phyloP scores from a whole-genome alignment of 2,888 invertebrate genomes.

The Neoaliturus tenellus region DNA sequence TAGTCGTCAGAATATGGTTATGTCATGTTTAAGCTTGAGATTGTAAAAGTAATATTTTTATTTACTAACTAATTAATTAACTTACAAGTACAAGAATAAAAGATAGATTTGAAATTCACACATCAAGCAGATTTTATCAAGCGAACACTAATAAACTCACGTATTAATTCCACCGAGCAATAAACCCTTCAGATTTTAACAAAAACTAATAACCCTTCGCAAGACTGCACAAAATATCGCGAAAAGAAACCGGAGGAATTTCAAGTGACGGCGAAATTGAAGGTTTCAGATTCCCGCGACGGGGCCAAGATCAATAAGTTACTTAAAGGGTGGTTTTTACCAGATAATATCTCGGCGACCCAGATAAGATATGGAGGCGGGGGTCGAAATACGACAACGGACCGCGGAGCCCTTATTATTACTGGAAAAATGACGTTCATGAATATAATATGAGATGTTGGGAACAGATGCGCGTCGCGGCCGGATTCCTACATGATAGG shows the following conservation, averaged over 20 bases:
- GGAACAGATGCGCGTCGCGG: constrained; percentile 26
- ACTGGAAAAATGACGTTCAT: constrained; percentile 33
- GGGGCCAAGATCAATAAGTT: constrained; percentile 33
- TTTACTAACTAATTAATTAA: too few species aligned
- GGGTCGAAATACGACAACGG: not conserved
- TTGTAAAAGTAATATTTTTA: too few species aligned
- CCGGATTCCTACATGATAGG: constrained; percentile 54
- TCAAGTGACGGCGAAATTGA: constrained; percentile 47
- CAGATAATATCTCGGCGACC: not conserved
- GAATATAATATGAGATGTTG: constrained; percentile 43
- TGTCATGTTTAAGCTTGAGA: too few species aligned
- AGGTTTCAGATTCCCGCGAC: constrained; percentile 37
- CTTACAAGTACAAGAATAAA: too few species aligned
- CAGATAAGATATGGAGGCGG: constrained; percentile 11
- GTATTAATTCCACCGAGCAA: too few species aligned
- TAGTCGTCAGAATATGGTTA: too few species aligned
- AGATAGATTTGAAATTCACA: too few species aligned
- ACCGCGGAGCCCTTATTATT: not conserved
- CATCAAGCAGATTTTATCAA: too few species aligned
- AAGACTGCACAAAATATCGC: constrained; percentile 6
- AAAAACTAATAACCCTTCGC: not conserved
- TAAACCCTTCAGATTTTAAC: not conserved
- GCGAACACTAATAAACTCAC: too few species aligned
- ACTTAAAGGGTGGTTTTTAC: constrained; percentile 24
- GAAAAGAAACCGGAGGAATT: constrained; percentile 45